Conservation (phyloP, 2,888 invertebrate genomes). For the Hydrotaea cyrtoneurina region DNA sequence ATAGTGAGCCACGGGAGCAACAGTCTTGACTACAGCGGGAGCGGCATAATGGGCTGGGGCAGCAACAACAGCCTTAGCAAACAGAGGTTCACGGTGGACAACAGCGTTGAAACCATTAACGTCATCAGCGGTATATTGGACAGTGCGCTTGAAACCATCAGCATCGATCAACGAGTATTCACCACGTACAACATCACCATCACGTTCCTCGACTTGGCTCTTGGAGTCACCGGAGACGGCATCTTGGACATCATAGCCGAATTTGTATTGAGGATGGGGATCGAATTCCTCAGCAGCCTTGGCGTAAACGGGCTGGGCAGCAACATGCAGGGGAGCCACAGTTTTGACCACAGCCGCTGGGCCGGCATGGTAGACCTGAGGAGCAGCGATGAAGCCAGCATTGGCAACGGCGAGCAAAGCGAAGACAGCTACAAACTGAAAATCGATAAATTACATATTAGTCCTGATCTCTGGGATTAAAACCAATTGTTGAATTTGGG, state of each 20-base stretch:
- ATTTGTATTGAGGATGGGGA: slow-evolving; percentile 78
- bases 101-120: slow-evolving; percentile 79
- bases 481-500: too few species aligned
- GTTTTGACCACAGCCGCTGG: slow-evolving; percentile 71
- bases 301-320: slow-evolving; percentile 70
- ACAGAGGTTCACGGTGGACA: slow-evolving; percentile 73
- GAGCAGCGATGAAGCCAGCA: slow-evolving; percentile 70
- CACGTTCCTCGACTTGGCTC: slow-evolving; percentile 79
- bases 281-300: slow-evolving; percentile 74
- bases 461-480: not conserved
- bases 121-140: slow-evolving; percentile 79
- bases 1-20: slow-evolving; percentile 61
- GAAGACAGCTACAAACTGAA: slow-evolving; percentile 67
- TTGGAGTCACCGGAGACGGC: slow-evolving; percentile 79
- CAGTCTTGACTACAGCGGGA: slow-evolving; percentile 40
- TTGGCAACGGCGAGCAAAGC: slow-evolving; percentile 60
- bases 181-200: slow-evolving; percentile 80
- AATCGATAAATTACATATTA: slow-evolving; percentile 60
- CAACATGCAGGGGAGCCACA: slow-evolving; percentile 69
- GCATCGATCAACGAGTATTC: slow-evolving; percentile 80
- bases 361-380: slow-evolving; percentile 69
- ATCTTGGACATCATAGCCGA: slow-evolving; percentile 79
- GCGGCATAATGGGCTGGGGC: slow-evolving; percentile 62
- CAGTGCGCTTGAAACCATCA: slow-evolving; percentile 79
- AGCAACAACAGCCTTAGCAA: slow-evolving; percentile 66